These are phyloP conservation scores for Ophioninae sp. DNA, from an alignment of 2,888 invertebrate species.

Conservation along the genomic window DNA sequence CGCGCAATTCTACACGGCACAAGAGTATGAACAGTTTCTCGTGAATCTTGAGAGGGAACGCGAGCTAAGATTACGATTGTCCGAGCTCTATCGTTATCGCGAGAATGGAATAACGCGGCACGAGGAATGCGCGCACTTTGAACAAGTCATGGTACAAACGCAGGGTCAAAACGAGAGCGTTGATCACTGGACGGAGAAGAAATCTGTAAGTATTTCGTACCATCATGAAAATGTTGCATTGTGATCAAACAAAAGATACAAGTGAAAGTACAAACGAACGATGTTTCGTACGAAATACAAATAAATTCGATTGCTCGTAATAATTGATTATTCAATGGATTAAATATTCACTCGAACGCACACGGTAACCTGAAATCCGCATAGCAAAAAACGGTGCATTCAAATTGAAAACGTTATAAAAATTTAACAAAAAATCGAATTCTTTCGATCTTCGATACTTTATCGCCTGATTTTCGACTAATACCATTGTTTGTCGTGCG, in stretches of 20 bases:
- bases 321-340: too few species aligned
- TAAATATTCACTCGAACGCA: not conserved
- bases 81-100: conserved; percentile 92
- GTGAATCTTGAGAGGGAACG: conserved; percentile 91
- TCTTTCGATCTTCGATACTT: conserved; percentile 64
- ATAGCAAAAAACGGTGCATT: not conserved
- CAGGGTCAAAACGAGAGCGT: conserved; percentile 83
- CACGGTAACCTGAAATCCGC: not conserved
- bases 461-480: conserved; percentile 77
- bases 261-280: too few species aligned
- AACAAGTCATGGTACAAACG: conserved; percentile 87
- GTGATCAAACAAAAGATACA: not conserved
- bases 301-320: not conserved
- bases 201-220: conserved; percentile 82
- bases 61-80: conserved; percentile 91
- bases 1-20: conserved; percentile 93
- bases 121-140: conserved; percentile 94
- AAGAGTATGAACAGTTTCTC: conserved; percentile 91
- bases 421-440: not conserved
- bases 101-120: conserved; percentile 92
- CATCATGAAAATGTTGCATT: conserved; percentile 3
- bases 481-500: conserved; percentile 82
- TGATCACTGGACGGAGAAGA: conserved; percentile 86
- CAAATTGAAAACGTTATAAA: not conserved
- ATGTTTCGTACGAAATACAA: not conserved